Base-by-base conservation (phyloP, 2,113 vertebrate species). In the Prietella phreatophila region DNA sequence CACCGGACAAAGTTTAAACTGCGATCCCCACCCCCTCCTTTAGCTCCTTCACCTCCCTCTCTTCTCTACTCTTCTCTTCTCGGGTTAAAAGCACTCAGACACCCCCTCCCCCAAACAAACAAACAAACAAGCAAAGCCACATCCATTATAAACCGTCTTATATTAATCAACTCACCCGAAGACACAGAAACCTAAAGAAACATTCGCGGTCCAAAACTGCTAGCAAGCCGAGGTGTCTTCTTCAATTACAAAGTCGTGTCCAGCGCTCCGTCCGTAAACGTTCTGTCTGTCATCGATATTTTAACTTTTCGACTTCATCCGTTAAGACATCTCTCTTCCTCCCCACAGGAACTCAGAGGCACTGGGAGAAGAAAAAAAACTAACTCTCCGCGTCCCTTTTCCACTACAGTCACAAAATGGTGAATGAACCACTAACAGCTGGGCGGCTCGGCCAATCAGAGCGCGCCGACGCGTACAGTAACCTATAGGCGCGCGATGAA, bases 361-460 rank as follows among this genome's bases (percentile, higher is more conserved):
- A 42, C 80, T 82, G 80, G 36, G 80, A 55, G 14, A 56, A 56
- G 13, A 56, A 56, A 56, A 15, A 55, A 55, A 55, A 55, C 53
- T 15, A 58, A 96, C 94, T 95, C 95, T 95, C 93, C 69, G 89
- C 93, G 86, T 95, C 94, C 93, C 95, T 96, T 96, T 97, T 97
- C 95, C 97, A 97, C 97, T 97, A 98, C 93, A 96, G 96, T 96
- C 96, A 96, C 97, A 97, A 98, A 98, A 97, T 97, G 97, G 97
- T 98, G 97, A 98, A 98, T 98, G 97, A 97, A 98, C 96, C 96
- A 96, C 95, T 96, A 97, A 97, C 97, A 97, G 96, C 97, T 97
- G 96, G 96, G 94, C 83, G 36, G 93, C 65, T 69, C 20, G 94
- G 90, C 97, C 97, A 97, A 98, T 97, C 93, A 93, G 88, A 91